Base-by-base conservation (phyloP, 2,888 invertebrate species). In the Onthophagus sagittarius region DNA sequence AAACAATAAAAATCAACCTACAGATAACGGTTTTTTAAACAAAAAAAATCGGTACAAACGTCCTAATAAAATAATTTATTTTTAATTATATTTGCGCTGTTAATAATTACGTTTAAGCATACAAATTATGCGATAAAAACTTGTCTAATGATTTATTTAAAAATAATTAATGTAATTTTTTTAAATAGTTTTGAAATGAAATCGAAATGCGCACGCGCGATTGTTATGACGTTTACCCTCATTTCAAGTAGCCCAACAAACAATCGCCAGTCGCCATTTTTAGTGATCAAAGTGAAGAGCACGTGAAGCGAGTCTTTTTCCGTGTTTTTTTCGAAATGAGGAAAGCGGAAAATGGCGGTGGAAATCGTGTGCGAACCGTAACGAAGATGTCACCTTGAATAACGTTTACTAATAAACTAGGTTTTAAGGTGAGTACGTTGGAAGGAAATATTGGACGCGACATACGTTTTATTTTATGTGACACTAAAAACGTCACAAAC, bases 211-310 rank as follows among this genome's bases (percentile, higher is more conserved):
- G 67, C 72, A 64, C 67, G 72, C 72, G 72, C 72, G 15, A n/a
- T 63, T 4, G 32, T 62, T 31, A 62, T 71, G 71, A 71, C 71
- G 62, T 71, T 13, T 39, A 9, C 15, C 63, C n/a, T 71, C 63
- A 69, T 73, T 72, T 72, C 72, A 73, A 74, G 74, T 72, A 74
- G 72, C 72, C 74, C 72, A 72, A 75, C 75, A 75, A 73, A 75
- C 74, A 74, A 70, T 74, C 72, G 74, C 71, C 33, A 74, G 72
- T 72, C 74, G 74, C 74, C 74, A 74, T 74, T 74, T 53, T 74
- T 74, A 63, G 72, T 72, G 39, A 53, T 53, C 23, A 53, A 53
- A 53, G 39, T 9, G 5, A 53, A 53, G 39, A 23, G 23, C 23
- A 23, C 23, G 23, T 23, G 23, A 23, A 23, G 23, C 23, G 23